Percentiles rank a stretch among this genome's conserved stretches.
Conservation (phyloP, 2,797 vertebrate species). For the Falco naumanni region DNA sequence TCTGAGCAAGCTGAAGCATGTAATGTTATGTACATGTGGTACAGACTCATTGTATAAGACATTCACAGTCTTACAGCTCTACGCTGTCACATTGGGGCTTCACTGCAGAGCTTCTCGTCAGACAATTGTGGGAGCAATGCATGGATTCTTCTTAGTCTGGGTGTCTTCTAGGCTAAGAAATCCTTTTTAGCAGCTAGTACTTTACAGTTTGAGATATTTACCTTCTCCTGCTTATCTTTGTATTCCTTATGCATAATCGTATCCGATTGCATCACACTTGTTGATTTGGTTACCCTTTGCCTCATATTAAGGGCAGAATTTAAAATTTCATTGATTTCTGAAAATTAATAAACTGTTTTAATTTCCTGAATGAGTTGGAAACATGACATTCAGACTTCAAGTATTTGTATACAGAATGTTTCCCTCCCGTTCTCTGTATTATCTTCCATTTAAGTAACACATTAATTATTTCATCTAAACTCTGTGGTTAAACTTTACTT, state of each 20-base stretch:
- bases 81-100: neutral
- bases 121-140: neutral
- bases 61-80: neutral
- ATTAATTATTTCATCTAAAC: neutral
- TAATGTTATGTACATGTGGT: neutral
- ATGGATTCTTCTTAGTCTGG: neutral
- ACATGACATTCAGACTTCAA: neutral
- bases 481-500: neutral
- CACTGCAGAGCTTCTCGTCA: neutral
- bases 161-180: neutral
- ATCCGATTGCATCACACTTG: neutral
- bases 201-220: neutral
- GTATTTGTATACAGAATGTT: neutral
- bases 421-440: neutral
- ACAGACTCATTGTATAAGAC: neutral
- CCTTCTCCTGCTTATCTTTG: neutral
- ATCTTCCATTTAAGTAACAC: neutral
- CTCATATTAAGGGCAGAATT: neutral
- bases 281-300: neutral
- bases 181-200: neutral
- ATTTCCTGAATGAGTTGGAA: neutral
- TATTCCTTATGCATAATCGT: neutral
- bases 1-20: neutral
- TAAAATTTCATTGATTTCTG: neutral
- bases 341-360: neutral